Base-by-base conservation (phyloP, 2,888 invertebrate genomes). In the Baronia brevicornis region DNA sequence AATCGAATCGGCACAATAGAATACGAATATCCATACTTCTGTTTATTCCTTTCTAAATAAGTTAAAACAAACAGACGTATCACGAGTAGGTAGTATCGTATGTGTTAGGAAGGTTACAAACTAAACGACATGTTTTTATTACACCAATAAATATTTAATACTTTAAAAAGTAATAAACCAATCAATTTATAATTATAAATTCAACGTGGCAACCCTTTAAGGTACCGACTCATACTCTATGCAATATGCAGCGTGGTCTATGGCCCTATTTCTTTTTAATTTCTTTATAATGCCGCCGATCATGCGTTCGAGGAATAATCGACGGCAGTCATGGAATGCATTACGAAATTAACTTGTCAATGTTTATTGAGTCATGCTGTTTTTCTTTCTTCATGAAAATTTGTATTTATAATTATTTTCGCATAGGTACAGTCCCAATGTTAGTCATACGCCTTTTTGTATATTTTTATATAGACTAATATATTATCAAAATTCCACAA, bases 211-310 rank as follows among this genome's bases (percentile, higher is more conserved):
- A 33, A 54, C 55, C 40, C 36, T 47, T 48, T 47, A 46, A 38
- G 27, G 37, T 40, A 39, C 48, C 46, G 51, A 47, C 50, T 45
- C 49, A 55, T 61, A 57, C 51, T 55, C 59, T 57, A 63, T 58
- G 60, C 55, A 44, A 27, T 39, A 33, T 38, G 45, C 39, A 28
- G 32, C 40, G 41, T 56, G 51, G 63, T 69, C 63, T 69, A 69
- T 70, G 70, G 58, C 58, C 60, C 60, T 65, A 64, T 70, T 75
- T 73, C 69, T 75, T 74, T 75, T 75, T 72, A 73, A 73, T 73
- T 70, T 71, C 68, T 66, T 65, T 70, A 63, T 47, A 52, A 45
- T 43, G 61, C 71, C 72, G 73, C 65, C 65, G 50, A 31, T 43
- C 43, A 40, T 39, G 48, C 39, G 38, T 70, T 71, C 71, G 54